A percentile compares a stretch with the other conserved stretches of the same genome.
Conservation (phyloP, 2,888 invertebrate genomes). For the Diaperis boleti region DNA sequence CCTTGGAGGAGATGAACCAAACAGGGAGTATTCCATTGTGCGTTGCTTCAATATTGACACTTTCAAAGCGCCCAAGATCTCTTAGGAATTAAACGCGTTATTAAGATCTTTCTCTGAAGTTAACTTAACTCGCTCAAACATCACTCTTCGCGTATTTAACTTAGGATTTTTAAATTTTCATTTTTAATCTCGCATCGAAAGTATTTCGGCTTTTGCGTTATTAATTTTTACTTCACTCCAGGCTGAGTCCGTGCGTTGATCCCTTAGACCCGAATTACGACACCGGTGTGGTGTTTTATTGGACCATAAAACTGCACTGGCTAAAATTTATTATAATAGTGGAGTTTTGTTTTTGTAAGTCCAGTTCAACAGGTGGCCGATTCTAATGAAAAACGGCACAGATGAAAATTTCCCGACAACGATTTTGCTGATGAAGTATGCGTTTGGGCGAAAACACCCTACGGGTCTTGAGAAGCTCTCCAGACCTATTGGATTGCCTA, state of each 20-base stretch:
- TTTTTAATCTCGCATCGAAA: background rate
- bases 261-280: background rate
- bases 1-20: conserved; percentile 25
- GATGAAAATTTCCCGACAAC: background rate
- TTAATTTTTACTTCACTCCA: no score
- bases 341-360: background rate
- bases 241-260: background rate
- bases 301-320: background rate
- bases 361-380: background rate
- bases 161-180: background rate
- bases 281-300: background rate
- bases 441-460: background rate
- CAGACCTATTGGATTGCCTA: no score
- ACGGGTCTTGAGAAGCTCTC: background rate
- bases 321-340: background rate
- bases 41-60: conserved; percentile 27
- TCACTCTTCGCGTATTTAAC: background rate
- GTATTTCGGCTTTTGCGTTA: no score
- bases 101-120: conserved; percentile 16
- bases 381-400: background rate
- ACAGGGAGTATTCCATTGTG: conserved; percentile 14
- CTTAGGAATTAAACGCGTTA: conserved; percentile 20
- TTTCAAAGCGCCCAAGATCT: conserved; percentile 20
- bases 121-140: conserved; percentile 6
- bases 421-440: background rate